Conservation (phyloP, 2,888 invertebrate genomes). For the Callosobruchus maculatus region DNA sequence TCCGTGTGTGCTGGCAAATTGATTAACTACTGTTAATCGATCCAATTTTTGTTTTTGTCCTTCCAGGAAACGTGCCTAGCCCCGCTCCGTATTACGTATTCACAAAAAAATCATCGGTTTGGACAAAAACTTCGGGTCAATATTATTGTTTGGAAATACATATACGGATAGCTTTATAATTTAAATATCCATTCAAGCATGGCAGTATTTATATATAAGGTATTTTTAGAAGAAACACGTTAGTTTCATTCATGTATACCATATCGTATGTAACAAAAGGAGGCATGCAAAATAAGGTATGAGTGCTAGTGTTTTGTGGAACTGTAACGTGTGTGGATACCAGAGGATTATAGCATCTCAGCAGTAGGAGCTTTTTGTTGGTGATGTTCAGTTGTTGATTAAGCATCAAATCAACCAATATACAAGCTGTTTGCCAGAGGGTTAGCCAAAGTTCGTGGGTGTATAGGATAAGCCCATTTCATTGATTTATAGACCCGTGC, state of each 20-base stretch:
- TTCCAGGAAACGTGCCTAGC: background rate
- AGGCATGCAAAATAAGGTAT: background rate
- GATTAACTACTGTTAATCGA: background rate
- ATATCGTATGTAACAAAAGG: background rate
- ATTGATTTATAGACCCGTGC: too few relatives aligned
- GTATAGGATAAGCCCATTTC: too few relatives aligned
- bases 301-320: background rate
- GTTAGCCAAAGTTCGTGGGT: too few relatives aligned
- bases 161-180: background rate
- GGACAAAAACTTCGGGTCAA: background rate
- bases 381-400: too few relatives aligned
- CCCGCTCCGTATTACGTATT: background rate
- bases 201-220: background rate
- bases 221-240: background rate
- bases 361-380: background rate
- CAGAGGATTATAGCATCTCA: background rate
- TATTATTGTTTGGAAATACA: background rate
- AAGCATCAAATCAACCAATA: too few relatives aligned
- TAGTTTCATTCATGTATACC: background rate
- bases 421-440: too few relatives aligned
- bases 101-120: background rate
- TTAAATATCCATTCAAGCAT: background rate
- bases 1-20: background rate
- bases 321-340: background rate
- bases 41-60: background rate